A percentile compares a stretch with the other conserved stretches of the same genome.
phyloP scores from a whole-genome alignment of 2,113 vertebrate species.

The Catharus minimus region DNA sequence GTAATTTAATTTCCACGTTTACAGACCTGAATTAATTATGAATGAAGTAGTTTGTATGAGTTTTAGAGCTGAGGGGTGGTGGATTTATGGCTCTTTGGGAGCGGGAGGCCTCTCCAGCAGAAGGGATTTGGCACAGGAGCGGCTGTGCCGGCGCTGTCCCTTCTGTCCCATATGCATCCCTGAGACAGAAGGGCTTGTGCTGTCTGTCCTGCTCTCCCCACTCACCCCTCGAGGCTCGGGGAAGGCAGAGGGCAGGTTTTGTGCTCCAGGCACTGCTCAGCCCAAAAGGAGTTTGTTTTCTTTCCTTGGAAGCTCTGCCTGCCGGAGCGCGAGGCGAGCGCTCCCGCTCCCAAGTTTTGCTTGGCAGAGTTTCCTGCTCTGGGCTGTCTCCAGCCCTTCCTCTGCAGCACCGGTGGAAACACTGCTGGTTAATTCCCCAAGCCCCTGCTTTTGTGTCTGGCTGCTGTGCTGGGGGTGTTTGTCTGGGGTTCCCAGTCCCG shows the following conservation, averaged over 20 bases:
- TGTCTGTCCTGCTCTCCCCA: background rate
- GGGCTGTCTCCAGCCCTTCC: background rate
- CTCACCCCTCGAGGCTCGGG: background rate
- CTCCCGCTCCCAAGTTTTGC: background rate
- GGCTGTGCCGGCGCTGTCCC: background rate
- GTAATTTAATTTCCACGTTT: constrained; percentile 40
- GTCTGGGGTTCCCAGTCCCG: background rate
- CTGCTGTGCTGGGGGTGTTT: background rate
- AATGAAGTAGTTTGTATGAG: background rate
- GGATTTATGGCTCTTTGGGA: background rate
- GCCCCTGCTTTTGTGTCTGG: background rate
- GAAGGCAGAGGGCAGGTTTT: background rate
- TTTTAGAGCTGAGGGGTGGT: background rate
- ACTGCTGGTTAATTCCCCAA: background rate
- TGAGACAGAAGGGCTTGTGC: background rate
- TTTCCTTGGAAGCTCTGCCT: background rate
- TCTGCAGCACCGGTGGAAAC: background rate
- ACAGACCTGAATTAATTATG: constrained; percentile 27
- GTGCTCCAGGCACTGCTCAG: background rate
- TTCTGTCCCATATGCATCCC: background rate
- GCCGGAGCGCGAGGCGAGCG: background rate
- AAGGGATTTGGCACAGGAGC: background rate
- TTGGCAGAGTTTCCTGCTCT: background rate
- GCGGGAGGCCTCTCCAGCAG: accelerated
- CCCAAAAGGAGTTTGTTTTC: background rate